These are phyloP conservation scores for Pyrgilauda ruficollis DNA, from an alignment of 2,113 vertebrate species.

Conservation along the genomic window DNA sequence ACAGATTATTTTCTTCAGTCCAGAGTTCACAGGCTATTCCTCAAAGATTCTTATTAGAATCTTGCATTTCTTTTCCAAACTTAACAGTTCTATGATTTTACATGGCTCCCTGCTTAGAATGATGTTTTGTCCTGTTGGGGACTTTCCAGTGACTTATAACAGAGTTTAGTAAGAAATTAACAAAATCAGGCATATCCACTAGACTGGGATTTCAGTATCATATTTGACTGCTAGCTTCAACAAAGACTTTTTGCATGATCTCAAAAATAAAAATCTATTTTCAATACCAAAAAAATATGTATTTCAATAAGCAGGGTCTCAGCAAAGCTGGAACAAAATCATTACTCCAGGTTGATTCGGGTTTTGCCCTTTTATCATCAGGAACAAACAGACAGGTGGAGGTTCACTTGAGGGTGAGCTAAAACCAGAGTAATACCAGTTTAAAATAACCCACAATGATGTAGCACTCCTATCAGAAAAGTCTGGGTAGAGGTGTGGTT, in stretches of 20 bases:
- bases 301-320: neutral
- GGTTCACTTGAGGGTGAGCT: neutral
- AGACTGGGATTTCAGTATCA: neutral
- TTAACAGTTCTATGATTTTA: neutral
- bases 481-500: neutral
- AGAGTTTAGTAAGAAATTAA: neutral
- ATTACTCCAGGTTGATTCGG: neutral
- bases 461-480: neutral
- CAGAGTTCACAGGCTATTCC: neutral
- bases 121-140: neutral
- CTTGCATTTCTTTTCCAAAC: neutral
- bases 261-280: neutral
- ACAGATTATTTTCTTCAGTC: neutral
- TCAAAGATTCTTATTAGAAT: neutral
- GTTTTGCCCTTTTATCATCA: neutral
- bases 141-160: neutral
- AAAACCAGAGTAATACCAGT: neutral
- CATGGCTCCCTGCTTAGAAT: neutral
- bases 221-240: neutral
- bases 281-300: neutral
- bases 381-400: neutral
- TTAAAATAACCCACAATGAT: neutral
- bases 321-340: neutral
- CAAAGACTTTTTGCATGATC: neutral
- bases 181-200: neutral